Conservation (phyloP, 1,140 invertebrate species). For the Cherax destructor region DNA sequence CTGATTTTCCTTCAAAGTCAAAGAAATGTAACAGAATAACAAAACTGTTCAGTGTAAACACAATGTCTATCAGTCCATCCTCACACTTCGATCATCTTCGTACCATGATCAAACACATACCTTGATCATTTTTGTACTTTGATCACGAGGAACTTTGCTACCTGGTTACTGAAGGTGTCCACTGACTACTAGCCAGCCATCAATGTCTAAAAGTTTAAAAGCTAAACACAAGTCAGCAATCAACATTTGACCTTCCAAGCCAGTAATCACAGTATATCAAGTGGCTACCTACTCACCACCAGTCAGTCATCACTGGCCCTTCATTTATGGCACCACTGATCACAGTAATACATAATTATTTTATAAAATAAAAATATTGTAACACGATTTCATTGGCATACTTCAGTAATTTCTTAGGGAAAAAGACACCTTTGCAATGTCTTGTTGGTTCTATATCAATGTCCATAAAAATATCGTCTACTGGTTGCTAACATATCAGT, state of each 20-base stretch:
- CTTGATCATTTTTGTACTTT: neutral
- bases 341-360: neutral
- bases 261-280: neutral
- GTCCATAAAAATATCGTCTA: neutral
- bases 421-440: neutral
- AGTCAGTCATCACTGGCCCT: neutral
- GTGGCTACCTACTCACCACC: neutral
- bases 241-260: neutral
- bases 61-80: neutral
- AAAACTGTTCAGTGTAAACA: neutral
- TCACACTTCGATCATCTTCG: neutral
- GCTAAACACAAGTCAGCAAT: neutral
- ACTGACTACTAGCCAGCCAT: neutral
- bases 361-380: neutral
- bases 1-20: neutral
- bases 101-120: neutral
- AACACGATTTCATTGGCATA: neutral
- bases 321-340: constrained; percentile 1
- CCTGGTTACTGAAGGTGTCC: neutral
- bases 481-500: constrained; percentile 3
- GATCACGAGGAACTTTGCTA: neutral
- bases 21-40: neutral
- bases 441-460: neutral
- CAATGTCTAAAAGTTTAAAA: neutral
- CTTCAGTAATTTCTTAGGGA: neutral